A percentile compares a stretch with the other conserved stretches of the same genome.
Evolutionary conservation across 2,113 vertebrate genomes (phyloP).

Genomic region (Chauna torquata): DNA sequence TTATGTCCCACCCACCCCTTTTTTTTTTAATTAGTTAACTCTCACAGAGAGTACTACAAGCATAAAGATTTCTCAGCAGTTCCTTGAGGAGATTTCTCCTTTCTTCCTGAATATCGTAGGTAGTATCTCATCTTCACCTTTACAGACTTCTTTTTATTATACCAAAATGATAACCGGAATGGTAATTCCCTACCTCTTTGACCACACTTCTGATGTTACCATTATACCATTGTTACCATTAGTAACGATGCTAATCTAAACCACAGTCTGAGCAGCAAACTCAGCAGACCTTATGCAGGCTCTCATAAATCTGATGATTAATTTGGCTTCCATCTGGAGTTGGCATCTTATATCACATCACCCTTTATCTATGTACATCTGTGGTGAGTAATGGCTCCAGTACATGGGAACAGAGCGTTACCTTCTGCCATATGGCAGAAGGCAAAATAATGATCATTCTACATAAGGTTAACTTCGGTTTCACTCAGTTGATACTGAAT

Average conservation of each 20-base stretch:
- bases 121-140: neutral
- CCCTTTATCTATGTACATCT: neutral
- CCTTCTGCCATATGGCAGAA: constrained; percentile 17
- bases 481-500: neutral
- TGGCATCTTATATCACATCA: neutral
- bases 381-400: neutral
- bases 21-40: neutral
- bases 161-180: neutral
- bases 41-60: neutral
- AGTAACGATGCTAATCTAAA: neutral
- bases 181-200: neutral
- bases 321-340: neutral
- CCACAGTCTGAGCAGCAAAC: neutral
- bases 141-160: neutral
- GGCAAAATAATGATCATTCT: neutral
- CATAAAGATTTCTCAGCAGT: neutral
- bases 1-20: neutral
- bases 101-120: neutral
- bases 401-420: neutral
- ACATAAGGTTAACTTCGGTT: neutral
- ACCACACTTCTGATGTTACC: neutral
- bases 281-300: neutral
- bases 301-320: neutral
- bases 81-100: neutral
- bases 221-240: neutral